phyloP scores from a whole-genome alignment of 2,797 vertebrate species.

The Vireo griseus region DNA sequence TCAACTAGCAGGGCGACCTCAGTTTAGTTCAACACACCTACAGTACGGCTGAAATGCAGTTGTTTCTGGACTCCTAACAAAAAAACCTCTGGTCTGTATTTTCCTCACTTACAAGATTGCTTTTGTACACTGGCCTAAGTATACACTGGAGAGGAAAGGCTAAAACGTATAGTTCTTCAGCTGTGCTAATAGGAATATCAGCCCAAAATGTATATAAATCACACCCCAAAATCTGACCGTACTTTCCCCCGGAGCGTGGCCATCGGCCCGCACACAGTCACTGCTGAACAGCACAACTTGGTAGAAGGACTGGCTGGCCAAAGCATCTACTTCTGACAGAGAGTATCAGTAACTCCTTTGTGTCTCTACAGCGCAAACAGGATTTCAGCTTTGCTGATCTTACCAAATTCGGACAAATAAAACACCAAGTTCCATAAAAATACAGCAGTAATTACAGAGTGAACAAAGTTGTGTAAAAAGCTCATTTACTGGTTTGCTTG shows the following conservation, averaged over 20 bases:
- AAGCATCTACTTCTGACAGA: background rate
- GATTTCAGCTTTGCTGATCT: background rate
- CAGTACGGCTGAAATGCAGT: background rate
- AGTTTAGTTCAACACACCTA: background rate
- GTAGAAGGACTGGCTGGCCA: background rate
- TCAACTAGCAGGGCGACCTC: background rate
- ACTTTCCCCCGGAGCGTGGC: background rate
- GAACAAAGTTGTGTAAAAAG: constrained; percentile 25
- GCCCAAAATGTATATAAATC: background rate
- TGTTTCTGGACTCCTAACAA: constrained; percentile 7
- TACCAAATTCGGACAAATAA: constrained; percentile 19
- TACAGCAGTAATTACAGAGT: constrained; percentile 23
- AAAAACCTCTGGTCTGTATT: background rate
- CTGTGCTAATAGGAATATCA: background rate
- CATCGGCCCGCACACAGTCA: fast-evolving
- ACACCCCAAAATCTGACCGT: fast-evolving
- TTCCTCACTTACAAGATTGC: background rate
- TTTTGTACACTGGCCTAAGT: background rate
- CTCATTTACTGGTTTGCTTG: constrained; percentile 30
- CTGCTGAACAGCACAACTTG: background rate
- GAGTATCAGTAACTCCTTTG: constrained; percentile 27
- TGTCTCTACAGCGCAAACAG: background rate
- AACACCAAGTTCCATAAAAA: constrained; percentile 28
- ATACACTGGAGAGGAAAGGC: background rate
- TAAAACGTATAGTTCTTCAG: background rate